Conservation (phyloP, 2,888 invertebrate species). For the Smittia sp. region DNA sequence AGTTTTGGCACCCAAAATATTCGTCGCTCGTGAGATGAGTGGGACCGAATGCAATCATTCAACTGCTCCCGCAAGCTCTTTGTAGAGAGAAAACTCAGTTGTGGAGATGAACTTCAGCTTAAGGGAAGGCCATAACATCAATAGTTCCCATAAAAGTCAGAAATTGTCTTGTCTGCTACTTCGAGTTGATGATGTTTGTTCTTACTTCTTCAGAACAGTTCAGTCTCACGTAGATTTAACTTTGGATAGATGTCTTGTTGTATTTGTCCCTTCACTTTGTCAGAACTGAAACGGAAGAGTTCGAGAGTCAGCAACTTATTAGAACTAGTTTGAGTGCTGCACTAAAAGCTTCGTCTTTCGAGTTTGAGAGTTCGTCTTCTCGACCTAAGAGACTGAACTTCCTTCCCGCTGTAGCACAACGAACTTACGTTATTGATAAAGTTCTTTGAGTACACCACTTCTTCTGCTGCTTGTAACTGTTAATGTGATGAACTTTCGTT, state of each 20-base stretch:
- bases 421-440: conserved; percentile 16
- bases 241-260: conserved; percentile 8
- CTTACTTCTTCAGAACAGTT: neutral
- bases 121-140: neutral
- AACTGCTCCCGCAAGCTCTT: neutral
- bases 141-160: neutral
- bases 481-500: conserved; percentile 7
- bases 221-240: conserved; percentile 13
- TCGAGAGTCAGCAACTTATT: no score
- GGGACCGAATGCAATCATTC: neutral
- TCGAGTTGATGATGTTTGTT: conserved; percentile 15
- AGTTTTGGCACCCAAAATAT: conserved; percentile 13
- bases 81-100: neutral
- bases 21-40: neutral
- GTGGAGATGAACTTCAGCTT: neutral
- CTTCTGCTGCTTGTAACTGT: neutral
- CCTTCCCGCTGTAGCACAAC: neutral
- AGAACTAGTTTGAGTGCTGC: no score
- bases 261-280: neutral
- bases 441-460: conserved; percentile 2
- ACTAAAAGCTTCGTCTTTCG: no score
- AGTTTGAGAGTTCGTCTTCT: no score
- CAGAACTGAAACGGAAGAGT: neutral
- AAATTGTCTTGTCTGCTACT: neutral
- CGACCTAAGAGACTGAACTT: no score